Evolutionary conservation across 2,888 invertebrate species (phyloP).

Genomic region (Trissoscelio sp.): DNA sequence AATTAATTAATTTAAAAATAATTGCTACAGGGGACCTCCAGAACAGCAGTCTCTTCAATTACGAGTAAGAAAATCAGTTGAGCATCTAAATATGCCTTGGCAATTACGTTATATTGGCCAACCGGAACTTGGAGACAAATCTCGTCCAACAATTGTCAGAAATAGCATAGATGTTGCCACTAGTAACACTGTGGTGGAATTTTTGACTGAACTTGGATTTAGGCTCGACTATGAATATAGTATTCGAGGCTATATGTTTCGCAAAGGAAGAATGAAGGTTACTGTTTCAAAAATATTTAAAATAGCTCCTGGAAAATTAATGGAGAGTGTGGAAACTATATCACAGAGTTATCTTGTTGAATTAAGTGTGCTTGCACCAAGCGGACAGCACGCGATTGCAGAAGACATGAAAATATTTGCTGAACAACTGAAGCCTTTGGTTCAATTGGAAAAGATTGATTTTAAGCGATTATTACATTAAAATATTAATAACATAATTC

Average conservation of each 20-base stretch:
- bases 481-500: too few species aligned
- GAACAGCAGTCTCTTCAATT: constrained; percentile 87
- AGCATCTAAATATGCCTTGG: constrained; percentile 93
- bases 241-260: constrained; percentile 96
- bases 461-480: constrained; percentile 83
- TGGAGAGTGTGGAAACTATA: constrained; percentile 91
- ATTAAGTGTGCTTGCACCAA: constrained; percentile 94
- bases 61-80: constrained; percentile 92
- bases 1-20: too few species aligned
- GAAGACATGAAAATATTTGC: constrained; percentile 98
- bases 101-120: constrained; percentile 96
- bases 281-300: constrained; percentile 97
- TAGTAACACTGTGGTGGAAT: constrained; percentile 94
- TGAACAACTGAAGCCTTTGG: constrained; percentile 95
- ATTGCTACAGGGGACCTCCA: constrained; percentile 78
- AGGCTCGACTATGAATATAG: constrained; percentile 97
- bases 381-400: constrained; percentile 96
- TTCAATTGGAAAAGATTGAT: constrained; percentile 96
- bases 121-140: constrained; percentile 94
- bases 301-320: constrained; percentile 89
- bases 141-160: constrained; percentile 94
- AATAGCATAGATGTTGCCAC: constrained; percentile 97
- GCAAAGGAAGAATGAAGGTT: constrained; percentile 98
- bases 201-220: constrained; percentile 95
- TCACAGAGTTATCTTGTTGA: constrained; percentile 97